These are phyloP conservation scores for Butastur rufipennis DNA, from an alignment of 2,113 vertebrate species.

Conservation along the genomic window DNA sequence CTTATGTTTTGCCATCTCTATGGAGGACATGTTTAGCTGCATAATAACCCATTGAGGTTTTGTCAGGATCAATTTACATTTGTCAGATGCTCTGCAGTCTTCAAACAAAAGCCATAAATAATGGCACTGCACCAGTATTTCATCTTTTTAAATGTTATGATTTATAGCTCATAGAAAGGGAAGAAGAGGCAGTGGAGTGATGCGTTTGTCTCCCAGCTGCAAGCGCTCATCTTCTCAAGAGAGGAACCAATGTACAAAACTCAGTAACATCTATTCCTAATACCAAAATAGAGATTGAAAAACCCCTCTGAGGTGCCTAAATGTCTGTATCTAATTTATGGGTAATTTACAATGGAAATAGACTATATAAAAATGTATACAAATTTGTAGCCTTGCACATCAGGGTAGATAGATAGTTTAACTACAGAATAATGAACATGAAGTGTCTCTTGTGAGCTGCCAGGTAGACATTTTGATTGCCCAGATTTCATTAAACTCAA, in stretches of 20 bases:
- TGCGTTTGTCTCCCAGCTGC: conserved; percentile 25
- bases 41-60: conserved; percentile 22
- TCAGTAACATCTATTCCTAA: conserved; percentile 29
- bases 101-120: conserved; percentile 31
- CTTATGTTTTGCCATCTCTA: neutral
- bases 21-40: neutral
- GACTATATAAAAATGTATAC: conserved; percentile 71
- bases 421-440: conserved; percentile 64
- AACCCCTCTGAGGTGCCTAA: conserved; percentile 45
- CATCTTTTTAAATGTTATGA: neutral
- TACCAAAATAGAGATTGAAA: conserved; percentile 44
- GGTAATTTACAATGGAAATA: conserved; percentile 73
- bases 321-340: conserved; percentile 76
- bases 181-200: neutral
- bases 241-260: neutral
- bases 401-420: conserved; percentile 45
- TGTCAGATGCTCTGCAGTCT: conserved; percentile 25
- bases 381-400: conserved; percentile 56
- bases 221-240: conserved; percentile 34
- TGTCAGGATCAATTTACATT: conserved; percentile 33
- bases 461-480: conserved; percentile 69
- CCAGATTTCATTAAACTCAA: conserved; percentile 68
- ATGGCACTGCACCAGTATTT: neutral
- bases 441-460: conserved; percentile 60
- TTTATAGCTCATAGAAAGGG: neutral